These are phyloP conservation scores for Liopterus haemorrhoidalis DNA, from an alignment of 2,888 invertebrate genomes.

Conservation along the genomic window DNA sequence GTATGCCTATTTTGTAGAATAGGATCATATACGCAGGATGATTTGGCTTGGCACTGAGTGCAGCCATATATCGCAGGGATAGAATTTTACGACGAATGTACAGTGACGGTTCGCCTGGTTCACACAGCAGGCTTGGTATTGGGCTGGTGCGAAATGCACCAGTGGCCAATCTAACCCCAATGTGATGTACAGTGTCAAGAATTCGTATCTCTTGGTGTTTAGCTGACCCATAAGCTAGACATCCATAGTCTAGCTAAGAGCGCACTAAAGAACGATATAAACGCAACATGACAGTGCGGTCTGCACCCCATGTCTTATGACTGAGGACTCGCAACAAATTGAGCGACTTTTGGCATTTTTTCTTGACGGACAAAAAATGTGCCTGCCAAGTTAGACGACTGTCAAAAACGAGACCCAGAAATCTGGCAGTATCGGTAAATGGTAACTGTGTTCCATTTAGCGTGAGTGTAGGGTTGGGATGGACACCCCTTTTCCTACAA, in stretches of 20 bases:
- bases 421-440: too few species aligned
- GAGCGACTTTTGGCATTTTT: background rate
- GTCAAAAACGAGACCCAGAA: too few species aligned
- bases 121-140: background rate
- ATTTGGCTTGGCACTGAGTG: background rate
- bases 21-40: background rate
- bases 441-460: too few species aligned
- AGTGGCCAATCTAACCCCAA: too few species aligned
- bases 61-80: background rate
- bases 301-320: background rate
- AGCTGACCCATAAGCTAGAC: background rate
- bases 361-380: background rate
- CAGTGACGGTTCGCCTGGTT: background rate
- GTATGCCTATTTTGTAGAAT: background rate
- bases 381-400: too few species aligned
- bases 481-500: too few species aligned
- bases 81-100: background rate
- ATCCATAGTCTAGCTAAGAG: conserved; percentile 5
- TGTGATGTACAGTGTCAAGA: background rate
- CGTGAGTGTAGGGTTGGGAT: too few species aligned
- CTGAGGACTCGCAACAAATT: background rate
- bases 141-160: conserved; percentile 7
- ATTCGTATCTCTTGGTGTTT: too few species aligned
- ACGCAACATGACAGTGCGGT: background rate
- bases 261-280: background rate